Conservation (phyloP, 2,113 vertebrate species). For the Bos indicus region DNA sequence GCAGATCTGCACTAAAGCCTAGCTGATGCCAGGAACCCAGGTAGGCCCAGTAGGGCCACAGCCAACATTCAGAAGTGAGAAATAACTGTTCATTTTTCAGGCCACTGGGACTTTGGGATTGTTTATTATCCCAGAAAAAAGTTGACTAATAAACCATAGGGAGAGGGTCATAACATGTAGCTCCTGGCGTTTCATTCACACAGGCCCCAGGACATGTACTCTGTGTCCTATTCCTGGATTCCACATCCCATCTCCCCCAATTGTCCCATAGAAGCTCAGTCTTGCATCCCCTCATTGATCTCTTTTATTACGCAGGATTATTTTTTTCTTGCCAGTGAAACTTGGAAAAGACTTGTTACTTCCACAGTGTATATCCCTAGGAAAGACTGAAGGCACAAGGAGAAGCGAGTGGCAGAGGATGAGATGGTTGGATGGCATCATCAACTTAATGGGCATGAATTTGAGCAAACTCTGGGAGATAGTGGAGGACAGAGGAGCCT, state of each 20-base stretch:
- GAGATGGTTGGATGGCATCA: neutral
- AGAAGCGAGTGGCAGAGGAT: neutral
- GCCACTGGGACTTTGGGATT: neutral
- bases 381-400: neutral
- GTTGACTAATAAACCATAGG: neutral
- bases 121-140: neutral
- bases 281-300: neutral
- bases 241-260: neutral
- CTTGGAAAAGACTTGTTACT: neutral
- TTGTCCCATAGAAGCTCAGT: neutral
- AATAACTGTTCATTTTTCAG: neutral
- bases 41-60: neutral
- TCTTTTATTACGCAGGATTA: neutral
- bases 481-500: neutral
- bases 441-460: neutral
- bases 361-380: neutral
- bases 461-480: neutral
- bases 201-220: neutral
- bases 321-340: neutral
- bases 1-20: neutral
- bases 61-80: neutral
- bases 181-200: neutral
- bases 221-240: neutral
- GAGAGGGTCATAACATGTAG: neutral
- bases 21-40: neutral